Base-by-base conservation (phyloP, 2,888 invertebrate genomes). In the Oegoconia quadripuncta region DNA sequence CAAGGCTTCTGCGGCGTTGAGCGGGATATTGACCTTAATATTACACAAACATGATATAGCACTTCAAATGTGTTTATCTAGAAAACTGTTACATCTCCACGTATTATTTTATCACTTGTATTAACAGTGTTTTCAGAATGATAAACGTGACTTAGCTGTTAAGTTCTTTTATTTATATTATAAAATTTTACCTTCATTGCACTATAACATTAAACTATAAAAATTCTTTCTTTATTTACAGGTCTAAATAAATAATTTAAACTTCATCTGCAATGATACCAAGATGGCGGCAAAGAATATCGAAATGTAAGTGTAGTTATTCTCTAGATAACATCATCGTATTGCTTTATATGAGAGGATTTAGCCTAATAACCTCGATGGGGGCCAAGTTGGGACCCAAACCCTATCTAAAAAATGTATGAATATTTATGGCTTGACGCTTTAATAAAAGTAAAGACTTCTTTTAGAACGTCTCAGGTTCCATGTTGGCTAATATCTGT, bases 201-300 rank as follows among this genome's bases (percentile, higher is more conserved):
- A 22, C 9, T 22, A 22, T 3, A 9, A 3, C 22, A 9, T 22
- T 7, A 9, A 4, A 9, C 9, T 2, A 9, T 7, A 9, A 22
- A 11, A 27, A 8, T 8, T 30, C 13, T 17, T 30, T 17, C 27
- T 17, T 28, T 28, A 13, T 20, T 35, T 35, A 9, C 35, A 35
- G 36, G 20, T 30, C 3, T 6, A 30, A 23, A n/a, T n/a, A 29
- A 13, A 15, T 9, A 16, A 12, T 25, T 11, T 12, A 1, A 9
- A 2, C 5, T 25, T 25, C 11, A 25, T 25, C 25, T 11, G 64
- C 54, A 55, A 82, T 82, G 82, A 50, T 77, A 72, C 73, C 77
- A 59, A 64, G 72, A 83, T 83, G 83, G 83, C 62, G 79, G 25
- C 54, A 64, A 41, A 69, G 60, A 41, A 59, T 83, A 55, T 69